Conservation (phyloP, 1,140 invertebrate species). For the Ylistrum balloti region DNA sequence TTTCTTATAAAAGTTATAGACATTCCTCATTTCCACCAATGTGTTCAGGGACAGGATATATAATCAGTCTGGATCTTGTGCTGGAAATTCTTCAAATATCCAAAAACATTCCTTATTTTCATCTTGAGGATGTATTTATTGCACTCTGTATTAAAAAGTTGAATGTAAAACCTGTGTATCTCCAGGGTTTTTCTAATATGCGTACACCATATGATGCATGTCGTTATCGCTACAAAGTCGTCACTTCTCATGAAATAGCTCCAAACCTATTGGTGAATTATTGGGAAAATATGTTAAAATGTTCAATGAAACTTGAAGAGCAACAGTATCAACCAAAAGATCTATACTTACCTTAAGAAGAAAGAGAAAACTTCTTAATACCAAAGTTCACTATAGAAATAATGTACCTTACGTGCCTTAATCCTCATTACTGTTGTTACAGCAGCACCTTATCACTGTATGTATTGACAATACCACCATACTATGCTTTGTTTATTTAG, state of each 20-base stretch:
- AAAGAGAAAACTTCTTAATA: no score
- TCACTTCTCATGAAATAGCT: constrained; percentile 66
- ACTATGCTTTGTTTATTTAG: no score
- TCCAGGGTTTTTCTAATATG: constrained; percentile 65
- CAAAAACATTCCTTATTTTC: constrained; percentile 73
- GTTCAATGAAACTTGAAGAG: constrained; percentile 33
- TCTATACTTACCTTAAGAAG: no score
- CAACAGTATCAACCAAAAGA: no score
- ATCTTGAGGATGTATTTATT: constrained; percentile 81
- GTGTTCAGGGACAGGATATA: background rate
- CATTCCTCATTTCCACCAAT: constrained; percentile 35
- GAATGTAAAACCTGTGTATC: constrained; percentile 59
- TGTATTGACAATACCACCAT: no score
- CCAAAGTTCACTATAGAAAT: no score
- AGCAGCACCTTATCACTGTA: no score
- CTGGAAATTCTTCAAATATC: constrained; percentile 69
- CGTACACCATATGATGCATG: constrained; percentile 57
- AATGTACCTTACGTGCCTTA: no score
- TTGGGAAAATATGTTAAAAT: constrained; percentile 58
- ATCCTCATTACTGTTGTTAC: no score
- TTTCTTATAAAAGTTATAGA: background rate
- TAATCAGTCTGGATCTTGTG: background rate
- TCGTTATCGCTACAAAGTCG: constrained; percentile 60
- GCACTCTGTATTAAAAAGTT: constrained; percentile 65
- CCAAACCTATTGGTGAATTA: constrained; percentile 46